These are phyloP conservation scores for Ditula angustiorana DNA, from an alignment of 2,888 invertebrate species.

Conservation along the genomic window DNA sequence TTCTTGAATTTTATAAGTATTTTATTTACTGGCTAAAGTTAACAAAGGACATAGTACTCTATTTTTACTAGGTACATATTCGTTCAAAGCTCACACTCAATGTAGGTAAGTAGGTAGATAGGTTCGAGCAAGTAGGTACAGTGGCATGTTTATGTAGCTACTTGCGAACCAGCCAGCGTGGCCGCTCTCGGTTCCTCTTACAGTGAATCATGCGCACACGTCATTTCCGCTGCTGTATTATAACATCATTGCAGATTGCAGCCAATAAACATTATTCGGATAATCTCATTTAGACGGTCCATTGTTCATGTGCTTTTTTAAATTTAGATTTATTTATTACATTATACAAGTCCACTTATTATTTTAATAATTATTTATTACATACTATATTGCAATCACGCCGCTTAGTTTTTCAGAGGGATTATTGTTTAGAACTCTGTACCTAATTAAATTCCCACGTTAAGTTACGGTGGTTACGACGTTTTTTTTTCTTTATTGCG, in stretches of 20 bases:
- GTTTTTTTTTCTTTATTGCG: no score
- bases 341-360: no score
- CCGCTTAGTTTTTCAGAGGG: no score
- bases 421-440: no score
- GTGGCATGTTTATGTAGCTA: neutral
- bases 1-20: no score
- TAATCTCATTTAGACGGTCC: neutral
- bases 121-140: no score
- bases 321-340: no score
- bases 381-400: no score
- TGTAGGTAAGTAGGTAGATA: slow-evolving; percentile 4
- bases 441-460: no score
- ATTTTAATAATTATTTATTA: no score
- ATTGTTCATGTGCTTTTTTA: neutral
- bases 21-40: no score
- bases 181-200: neutral
- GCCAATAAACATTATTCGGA: neutral
- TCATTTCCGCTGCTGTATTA: slow-evolving; percentile 14
- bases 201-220: slow-evolving; percentile 17
- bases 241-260: neutral
- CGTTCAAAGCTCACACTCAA: neutral
- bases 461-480: no score
- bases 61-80: neutral
- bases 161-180: slow-evolving; percentile 7
- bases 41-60: neutral